Evolutionary conservation across 1,140 invertebrate species (phyloP).

Genomic region (Sarcophaga peregrina): DNA sequence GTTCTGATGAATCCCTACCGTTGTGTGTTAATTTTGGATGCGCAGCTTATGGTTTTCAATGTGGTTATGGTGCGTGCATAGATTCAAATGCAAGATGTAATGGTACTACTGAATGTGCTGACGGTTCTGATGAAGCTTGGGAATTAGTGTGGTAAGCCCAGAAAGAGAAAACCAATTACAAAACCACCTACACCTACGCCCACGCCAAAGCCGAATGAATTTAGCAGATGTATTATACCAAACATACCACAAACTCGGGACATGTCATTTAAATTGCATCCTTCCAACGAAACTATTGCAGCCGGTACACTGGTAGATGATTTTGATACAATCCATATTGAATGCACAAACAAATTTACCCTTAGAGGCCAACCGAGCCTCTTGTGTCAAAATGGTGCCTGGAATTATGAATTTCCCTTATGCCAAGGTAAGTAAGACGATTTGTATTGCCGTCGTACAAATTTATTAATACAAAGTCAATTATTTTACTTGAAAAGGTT

Average conservation of each 20-base stretch:
- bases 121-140: constrained; percentile 70
- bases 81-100: constrained; percentile 71
- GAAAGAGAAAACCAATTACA: constrained; percentile 17
- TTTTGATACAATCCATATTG: neutral
- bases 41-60: constrained; percentile 66
- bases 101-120: constrained; percentile 69
- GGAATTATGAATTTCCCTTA: neutral
- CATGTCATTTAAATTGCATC: neutral
- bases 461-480: neutral
- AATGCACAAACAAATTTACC: neutral
- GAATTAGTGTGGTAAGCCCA: constrained; percentile 38
- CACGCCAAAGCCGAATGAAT: neutral
- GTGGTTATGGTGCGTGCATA: constrained; percentile 74
- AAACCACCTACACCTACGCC: neutral
- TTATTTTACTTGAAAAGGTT: neutral
- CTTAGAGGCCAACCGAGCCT: neutral
- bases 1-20: constrained; percentile 70
- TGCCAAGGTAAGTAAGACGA: neutral
- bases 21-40: constrained; percentile 63
- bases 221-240: neutral
- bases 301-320: neutral
- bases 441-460: neutral
- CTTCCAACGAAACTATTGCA: neutral
- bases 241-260: neutral
- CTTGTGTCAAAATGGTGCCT: constrained; percentile 4